phyloP scores from a whole-genome alignment of 2,113 vertebrate genomes.

The Myanophis thanlyinensis region DNA sequence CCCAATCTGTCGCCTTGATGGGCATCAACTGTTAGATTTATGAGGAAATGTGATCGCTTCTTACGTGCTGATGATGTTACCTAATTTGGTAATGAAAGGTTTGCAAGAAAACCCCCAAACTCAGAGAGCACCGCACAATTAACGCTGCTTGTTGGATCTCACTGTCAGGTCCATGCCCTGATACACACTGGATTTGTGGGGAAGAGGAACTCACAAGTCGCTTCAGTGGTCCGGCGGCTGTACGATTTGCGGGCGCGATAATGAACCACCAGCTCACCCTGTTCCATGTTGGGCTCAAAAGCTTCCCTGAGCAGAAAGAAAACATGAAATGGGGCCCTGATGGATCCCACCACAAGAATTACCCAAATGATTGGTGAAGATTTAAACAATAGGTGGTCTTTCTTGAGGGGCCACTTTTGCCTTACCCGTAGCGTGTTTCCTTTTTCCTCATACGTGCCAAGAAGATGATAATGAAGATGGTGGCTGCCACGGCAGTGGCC shows the following conservation, averaged over 20 bases:
- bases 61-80: not conserved
- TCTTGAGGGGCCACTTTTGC: not conserved
- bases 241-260: constrained; percentile 86
- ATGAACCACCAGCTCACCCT: constrained; percentile 87
- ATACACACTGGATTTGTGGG: not conserved
- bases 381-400: not conserved
- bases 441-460: constrained; percentile 81
- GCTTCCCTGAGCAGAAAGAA: constrained; percentile 72
- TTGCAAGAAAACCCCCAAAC: not conserved
- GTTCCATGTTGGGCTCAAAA: constrained; percentile 86
- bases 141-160: not conserved
- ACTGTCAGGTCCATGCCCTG: rapidly evolving
- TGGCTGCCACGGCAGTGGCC: constrained; percentile 71
- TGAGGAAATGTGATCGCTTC: not conserved
- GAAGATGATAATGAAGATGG: constrained; percentile 78
- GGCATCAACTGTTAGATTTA: not conserved
- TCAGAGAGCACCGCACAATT: not conserved
- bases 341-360: not conserved
- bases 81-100: not conserved
- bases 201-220: constrained; percentile 78
- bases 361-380: not conserved
- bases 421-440: constrained; percentile 87
- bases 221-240: constrained; percentile 86
- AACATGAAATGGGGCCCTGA: not conserved
- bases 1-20: not conserved